Evolutionary conservation across 2,888 invertebrate genomes (phyloP), one percentile per base, ranked within the genome.

Genomic region (Napeogenes inachia): DNA sequence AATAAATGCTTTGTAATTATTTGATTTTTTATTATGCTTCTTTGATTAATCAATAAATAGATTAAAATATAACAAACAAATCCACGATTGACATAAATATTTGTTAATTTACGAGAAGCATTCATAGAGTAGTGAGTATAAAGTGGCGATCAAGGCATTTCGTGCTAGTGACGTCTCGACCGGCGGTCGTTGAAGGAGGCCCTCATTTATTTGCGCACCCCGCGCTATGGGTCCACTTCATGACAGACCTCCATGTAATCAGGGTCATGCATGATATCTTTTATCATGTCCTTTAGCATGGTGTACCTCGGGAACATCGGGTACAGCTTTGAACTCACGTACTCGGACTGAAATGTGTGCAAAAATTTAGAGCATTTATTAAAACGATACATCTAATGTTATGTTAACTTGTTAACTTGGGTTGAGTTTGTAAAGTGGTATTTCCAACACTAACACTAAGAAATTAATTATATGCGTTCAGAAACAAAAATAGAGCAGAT

Each of bases 241-340:
- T 98, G 98, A 88, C 97, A 97, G 68, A 98, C 97, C 89, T 98
- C 98, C 95, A 98, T 97, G 92, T 97, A 98, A 87, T 97, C 97
- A n/a, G 97, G 97, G 87, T 97, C 95, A 77, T 97, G 95, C 94
- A 97, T 95, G 75, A 97, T 97, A 78, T 96, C 96, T 91, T 98
- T 98, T 78, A 98, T 98, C 97, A 99, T 98, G 83, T 97, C 97
- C 88, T 99, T 99, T 72, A 99, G 93, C 93, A 98, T 96, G 66
- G 96, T 95, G 92, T 99, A 99, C 58, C 98, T 94, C 38, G 98
- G 96, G 79, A 98, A 94, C 88, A 98, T 96, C 68, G 98, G 98
- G 85, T 97, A 98, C 78, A 97, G 92, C 89, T 98, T 98, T 61
- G 97, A 95, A 82, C 95, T 95, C 76, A 95, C 94, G 90, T 98